Conservation (phyloP, 2,797 vertebrate genomes). For the Oophaga sylvatica region DNA sequence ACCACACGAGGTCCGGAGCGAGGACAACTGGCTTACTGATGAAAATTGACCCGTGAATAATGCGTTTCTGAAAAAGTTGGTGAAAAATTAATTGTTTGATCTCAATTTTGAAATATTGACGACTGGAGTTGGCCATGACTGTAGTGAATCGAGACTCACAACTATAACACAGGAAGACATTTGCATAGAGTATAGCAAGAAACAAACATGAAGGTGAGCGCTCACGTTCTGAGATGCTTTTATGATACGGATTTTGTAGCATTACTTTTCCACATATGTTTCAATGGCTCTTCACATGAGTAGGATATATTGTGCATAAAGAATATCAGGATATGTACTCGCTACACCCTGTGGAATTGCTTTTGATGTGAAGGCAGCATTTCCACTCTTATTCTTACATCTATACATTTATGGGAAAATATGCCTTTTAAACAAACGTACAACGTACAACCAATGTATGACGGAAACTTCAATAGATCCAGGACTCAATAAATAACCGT, state of each 20-base stretch:
- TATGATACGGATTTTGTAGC: not conserved
- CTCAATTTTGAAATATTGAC: too few species aligned
- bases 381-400: not conserved
- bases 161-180: not conserved
- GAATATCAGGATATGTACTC: not conserved
- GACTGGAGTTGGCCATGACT: not conserved
- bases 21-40: too few species aligned
- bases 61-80: too few species aligned
- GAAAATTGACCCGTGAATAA: too few species aligned
- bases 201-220: not conserved
- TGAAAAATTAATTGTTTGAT: too few species aligned
- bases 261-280: not conserved
- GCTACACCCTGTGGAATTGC: not conserved
- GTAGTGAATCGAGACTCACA: not conserved
- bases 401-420: constrained; percentile 14
- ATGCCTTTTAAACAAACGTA: constrained; percentile 3
- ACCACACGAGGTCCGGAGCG: too few species aligned
- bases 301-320: constrained; percentile 5
- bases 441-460: not conserved
- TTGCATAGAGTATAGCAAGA: not conserved
- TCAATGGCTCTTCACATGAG: not conserved
- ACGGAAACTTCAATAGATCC: constrained; percentile 1
- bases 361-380: constrained; percentile 9
- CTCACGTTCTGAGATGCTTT: not conserved
- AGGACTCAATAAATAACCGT: constrained; percentile 30